Evolutionary conservation across 2,113 vertebrate genomes (phyloP).

Genomic region (Sarotherodon lohbergeri): DNA sequence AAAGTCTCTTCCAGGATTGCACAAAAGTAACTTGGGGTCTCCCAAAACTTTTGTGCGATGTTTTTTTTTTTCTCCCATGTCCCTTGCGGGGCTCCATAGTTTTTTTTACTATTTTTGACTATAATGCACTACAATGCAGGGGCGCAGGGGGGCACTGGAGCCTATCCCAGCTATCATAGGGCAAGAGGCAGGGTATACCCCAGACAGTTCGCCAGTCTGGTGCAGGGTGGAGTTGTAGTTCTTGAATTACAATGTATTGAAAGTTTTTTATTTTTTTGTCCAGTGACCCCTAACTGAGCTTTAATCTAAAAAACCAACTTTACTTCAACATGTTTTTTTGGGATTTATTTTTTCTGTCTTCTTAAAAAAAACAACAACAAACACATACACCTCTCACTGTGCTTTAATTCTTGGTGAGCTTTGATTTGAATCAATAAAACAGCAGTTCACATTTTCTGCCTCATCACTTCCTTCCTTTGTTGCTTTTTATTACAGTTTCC

Average conservation of each 20-base stretch:
- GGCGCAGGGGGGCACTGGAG: neutral
- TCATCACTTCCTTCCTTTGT: neutral
- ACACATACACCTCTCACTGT: neutral
- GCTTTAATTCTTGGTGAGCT: neutral
- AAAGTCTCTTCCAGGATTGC: neutral
- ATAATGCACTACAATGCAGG: neutral
- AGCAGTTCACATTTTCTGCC: neutral
- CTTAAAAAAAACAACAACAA: neutral
- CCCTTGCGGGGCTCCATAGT: neutral
- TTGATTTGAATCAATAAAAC: conserved; percentile 33
- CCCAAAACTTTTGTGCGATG: neutral
- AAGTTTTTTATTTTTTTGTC: neutral
- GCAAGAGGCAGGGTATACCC: neutral
- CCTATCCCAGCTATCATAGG: neutral
- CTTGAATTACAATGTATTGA: neutral
- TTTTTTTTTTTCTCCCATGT: neutral
- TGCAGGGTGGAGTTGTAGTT: neutral
- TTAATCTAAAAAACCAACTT: neutral
- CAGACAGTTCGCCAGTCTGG: neutral
- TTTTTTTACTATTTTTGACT: neutral
- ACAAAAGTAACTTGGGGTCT: neutral
- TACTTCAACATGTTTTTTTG: neutral
- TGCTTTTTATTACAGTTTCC: conserved; percentile 9
- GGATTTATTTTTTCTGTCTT: neutral
- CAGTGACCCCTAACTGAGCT: neutral